A percentile compares a stretch with the other conserved stretches of the same genome.
phyloP scores from a whole-genome alignment of 2,113 vertebrate species.

The Aramus guarauna region DNA sequence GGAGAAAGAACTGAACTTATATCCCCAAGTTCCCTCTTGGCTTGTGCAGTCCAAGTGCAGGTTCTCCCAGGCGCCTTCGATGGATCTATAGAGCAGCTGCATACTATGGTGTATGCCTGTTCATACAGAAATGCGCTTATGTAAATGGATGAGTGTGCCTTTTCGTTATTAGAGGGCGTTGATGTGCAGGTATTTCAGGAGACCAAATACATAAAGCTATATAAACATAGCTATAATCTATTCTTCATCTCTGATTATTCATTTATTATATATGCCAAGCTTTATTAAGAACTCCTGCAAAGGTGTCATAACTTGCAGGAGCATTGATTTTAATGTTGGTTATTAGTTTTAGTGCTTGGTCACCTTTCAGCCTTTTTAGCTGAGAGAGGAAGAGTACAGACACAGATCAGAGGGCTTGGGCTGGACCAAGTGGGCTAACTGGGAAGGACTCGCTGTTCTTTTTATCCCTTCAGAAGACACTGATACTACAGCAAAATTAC shows the following conservation, averaged over 20 bases:
- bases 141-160: too few relatives aligned
- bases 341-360: neutral
- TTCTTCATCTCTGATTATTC: neutral
- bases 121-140: rapidly evolving
- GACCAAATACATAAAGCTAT: neutral
- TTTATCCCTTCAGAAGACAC: neutral
- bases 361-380: neutral
- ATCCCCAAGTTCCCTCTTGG: rapidly evolving
- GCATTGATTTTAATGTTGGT: neutral
- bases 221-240: neutral
- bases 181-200: neutral
- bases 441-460: neutral
- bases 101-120: rapidly evolving
- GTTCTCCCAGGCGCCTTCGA: rapidly evolving
- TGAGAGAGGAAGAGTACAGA: too few relatives aligned
- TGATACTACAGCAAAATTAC: neutral
- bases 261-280: neutral
- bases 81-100: rapidly evolving
- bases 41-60: rapidly evolving
- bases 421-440: rapidly evolving
- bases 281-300: neutral
- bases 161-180: rapidly evolving
- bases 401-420: neutral
- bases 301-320: neutral
- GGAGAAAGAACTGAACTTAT: rapidly evolving